Evolutionary conservation across 2,113 vertebrate genomes (phyloP).

Genomic region (Oreochromis niloticus): DNA sequence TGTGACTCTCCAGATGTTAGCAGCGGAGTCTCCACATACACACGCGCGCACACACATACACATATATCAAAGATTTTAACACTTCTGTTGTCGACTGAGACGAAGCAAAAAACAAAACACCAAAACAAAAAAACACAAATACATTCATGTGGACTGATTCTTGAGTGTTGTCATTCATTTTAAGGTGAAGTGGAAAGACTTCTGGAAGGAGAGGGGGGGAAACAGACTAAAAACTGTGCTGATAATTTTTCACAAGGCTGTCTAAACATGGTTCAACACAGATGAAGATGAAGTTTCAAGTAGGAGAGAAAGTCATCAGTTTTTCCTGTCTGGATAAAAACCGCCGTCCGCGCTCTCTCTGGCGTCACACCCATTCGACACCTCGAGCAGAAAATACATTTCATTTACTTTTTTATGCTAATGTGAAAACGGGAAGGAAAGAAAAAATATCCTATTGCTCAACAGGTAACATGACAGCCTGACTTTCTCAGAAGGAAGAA

Average conservation of each 20-base stretch:
- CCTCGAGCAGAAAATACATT: neutral
- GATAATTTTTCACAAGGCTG: neutral
- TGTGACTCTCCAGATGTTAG: conserved; percentile 56
- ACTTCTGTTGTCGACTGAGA: neutral
- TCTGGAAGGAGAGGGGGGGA: neutral
- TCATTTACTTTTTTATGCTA: neutral
- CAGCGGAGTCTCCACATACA: conserved; percentile 20
- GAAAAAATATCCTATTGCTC: neutral
- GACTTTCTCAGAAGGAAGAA: neutral
- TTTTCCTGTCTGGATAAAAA: neutral
- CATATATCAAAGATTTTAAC: neutral
- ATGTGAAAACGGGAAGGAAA: neutral
- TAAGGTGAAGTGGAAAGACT: neutral
- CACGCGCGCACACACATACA: accelerated
- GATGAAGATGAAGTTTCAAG: conserved; percentile 9
- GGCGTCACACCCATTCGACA: neutral
- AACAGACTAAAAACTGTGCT: neutral
- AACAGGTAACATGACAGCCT: neutral
- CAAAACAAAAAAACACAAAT: neutral
- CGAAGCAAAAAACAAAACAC: neutral
- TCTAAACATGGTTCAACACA: conserved; percentile 2
- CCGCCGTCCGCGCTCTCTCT: neutral
- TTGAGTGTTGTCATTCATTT: conserved; percentile 20
- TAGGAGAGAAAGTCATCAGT: conserved; percentile 5
- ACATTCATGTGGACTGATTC: conserved; percentile 57